Conservation (phyloP, 2,888 invertebrate genomes). For the Candidula unifasciata region DNA sequence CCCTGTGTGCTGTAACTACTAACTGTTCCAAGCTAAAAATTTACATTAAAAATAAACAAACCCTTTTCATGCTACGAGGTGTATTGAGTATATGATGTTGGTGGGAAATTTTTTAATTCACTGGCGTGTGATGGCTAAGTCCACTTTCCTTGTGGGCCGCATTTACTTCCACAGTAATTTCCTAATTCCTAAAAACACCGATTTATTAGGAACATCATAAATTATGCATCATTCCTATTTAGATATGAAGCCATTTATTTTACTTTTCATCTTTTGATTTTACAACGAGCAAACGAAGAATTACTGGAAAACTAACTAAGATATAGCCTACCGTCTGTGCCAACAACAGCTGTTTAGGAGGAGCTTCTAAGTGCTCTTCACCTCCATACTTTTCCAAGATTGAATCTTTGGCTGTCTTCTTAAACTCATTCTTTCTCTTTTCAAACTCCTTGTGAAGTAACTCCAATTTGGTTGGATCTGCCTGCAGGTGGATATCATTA, state of each 20-base stretch:
- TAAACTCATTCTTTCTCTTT: conserved; percentile 91
- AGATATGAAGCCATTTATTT: too few species aligned
- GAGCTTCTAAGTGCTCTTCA: conserved; percentile 89
- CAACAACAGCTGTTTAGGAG: conserved; percentile 90
- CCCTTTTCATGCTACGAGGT: too few species aligned
- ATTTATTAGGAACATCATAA: too few species aligned
- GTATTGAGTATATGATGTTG: too few species aligned
- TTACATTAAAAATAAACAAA: too few species aligned
- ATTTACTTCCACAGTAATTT: too few species aligned
- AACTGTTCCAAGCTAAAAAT: too few species aligned
- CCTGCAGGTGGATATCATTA: conserved; percentile 83
- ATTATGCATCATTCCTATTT: too few species aligned
- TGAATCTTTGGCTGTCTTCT: conserved; percentile 87
- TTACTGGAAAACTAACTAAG: background rate
- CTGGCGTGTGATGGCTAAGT: too few species aligned
- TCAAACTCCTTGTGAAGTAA: conserved; percentile 92
- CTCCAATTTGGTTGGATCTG: conserved; percentile 98
- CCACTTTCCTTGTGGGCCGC: too few species aligned
- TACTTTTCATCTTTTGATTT: background rate
- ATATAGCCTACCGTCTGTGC: conserved; percentile 86
- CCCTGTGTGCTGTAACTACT: too few species aligned
- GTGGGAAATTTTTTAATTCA: too few species aligned
- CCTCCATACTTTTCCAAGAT: conserved; percentile 97
- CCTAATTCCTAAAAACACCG: background rate
- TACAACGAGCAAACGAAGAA: background rate